A percentile compares a stretch with the other conserved stretches of the same genome.
Evolutionary conservation across 2,113 vertebrate species (phyloP).

Genomic region (Petroica traversi): DNA sequence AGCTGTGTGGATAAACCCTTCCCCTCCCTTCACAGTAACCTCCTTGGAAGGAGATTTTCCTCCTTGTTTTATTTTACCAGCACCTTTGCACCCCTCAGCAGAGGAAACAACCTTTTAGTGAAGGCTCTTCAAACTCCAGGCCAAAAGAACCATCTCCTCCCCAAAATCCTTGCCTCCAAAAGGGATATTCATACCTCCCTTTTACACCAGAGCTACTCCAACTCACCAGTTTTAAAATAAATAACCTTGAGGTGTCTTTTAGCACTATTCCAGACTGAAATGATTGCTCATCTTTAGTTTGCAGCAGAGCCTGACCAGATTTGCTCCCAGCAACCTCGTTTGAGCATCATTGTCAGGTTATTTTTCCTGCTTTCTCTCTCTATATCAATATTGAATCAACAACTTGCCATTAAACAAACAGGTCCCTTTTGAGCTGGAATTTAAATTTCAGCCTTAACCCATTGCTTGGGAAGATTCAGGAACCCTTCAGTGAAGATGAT

Average conservation of each 20-base stretch:
- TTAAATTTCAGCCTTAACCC: neutral
- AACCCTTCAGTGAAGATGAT: neutral
- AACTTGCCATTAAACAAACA: neutral
- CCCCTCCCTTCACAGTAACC: neutral
- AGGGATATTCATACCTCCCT: neutral
- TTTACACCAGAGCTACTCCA: neutral
- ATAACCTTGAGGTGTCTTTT: slow-evolving; percentile 6
- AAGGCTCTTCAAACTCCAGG: neutral
- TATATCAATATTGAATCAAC: neutral
- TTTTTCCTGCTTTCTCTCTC: neutral
- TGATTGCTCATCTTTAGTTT: neutral
- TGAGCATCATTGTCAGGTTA: neutral
- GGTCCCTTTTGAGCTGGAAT: neutral
- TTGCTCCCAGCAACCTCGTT: neutral
- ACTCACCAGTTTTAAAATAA: neutral
- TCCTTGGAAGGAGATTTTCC: neutral
- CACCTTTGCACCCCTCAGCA: neutral
- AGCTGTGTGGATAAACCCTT: neutral
- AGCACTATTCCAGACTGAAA: neutral
- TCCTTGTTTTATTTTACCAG: neutral
- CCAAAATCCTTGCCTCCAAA: neutral
- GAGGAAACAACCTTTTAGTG: neutral
- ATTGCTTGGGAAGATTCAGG: neutral
- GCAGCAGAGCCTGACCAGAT: slow-evolving; percentile 14
- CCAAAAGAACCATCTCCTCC: neutral